Evolutionary conservation across 2,888 invertebrate species (phyloP), one percentile per base, ranked within the genome.

Genomic region (Scrobipalpa atriplicella): DNA sequence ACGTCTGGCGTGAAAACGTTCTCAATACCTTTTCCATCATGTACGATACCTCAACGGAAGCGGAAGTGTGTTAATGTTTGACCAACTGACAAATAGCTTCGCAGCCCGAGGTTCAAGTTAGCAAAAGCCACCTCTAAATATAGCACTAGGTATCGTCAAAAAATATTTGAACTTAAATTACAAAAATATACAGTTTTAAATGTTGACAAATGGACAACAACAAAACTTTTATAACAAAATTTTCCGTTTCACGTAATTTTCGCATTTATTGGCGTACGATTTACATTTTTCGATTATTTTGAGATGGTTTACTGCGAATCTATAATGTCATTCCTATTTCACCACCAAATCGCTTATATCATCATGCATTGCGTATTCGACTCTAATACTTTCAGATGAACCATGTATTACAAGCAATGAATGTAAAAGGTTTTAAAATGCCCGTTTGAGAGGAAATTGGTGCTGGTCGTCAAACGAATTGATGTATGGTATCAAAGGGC

Each of bases 221-320:
- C 3, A 0, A 36, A 58, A 1, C 1, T 13, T 38, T 58, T 36
- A 36, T 13, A 58, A 2, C 29, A 36, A 29, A 1, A 29, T 0
- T 29, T 58, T 58, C 58, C 58, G 58, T 38, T 11, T n/a, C 58
- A 58, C 58, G 58, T 58, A 58, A 58, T 36, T 58, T 58, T 58
- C 36, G 13, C 11, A 58, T 58, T 58, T 36, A 58, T 58, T 58
- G 3, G 2, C 36, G 13, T 58, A 29, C 58, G 29, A 36, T 58
- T 58, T 58, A 58, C 58, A 58, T 58, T 58, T 58, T 58, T 58
- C 36, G 58, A n/a, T 58, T 36, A 36, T 58, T 38, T 29, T n/a
- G 36, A 54, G 7, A 36, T 16, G 58, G 13, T 58, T 36, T 36
- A n/a, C 13, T 58, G 7, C 21, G 58, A 58, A 58, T 36, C 36